Base-by-base conservation (phyloP, 2,888 invertebrate species). In the Lochmaea capreae region DNA sequence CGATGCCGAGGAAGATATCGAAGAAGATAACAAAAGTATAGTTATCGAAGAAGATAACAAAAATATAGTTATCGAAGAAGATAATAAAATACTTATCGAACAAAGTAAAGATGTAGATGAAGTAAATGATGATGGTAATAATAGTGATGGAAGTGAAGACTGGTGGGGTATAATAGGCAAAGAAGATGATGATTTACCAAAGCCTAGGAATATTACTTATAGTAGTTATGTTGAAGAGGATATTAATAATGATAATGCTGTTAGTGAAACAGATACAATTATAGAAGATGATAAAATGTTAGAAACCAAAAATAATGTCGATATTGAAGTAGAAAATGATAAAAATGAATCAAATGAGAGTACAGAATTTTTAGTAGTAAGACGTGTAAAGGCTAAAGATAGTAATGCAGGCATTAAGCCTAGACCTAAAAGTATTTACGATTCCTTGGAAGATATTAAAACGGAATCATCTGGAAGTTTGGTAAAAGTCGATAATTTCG, bases 1-100 rank as follows among this genome's bases (percentile, higher is more conserved):
- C 16, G 82, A 83, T 57, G 82, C 81, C n/a, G 83, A 83, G 26
- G 86, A 86, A 10, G 87, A 87, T 14, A 88, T 88, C 1, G 52
- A 54, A 26, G 71, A 58, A 49, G n/a, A 62, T 14, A n/a, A 59
- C 63, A 57, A 26, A 2, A 33, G 18, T 59, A 16, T 52, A 26
- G 52, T 62, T 43, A 58, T 43, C 43, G 52, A 71, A 16, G 59
- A 65, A 18, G 65, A 69, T 22, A 52, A 57, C 12, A 33, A 14
- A 22, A 33, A 39, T 14, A 12, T 3, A 58, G 26, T 11, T 43
- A 26, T 12, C 9, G 46, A 63, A 18, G 33, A 16, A 22, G 22
- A 1, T 63, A 65, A 65, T 46, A 54, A 74, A 71, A 68, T 77
- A 70, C 73, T 78, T 52, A 18, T 5, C 14, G 62, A 67, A 33